Conservation (phyloP, 2,113 vertebrate genomes). For the Gadus chalcogrammus region DNA sequence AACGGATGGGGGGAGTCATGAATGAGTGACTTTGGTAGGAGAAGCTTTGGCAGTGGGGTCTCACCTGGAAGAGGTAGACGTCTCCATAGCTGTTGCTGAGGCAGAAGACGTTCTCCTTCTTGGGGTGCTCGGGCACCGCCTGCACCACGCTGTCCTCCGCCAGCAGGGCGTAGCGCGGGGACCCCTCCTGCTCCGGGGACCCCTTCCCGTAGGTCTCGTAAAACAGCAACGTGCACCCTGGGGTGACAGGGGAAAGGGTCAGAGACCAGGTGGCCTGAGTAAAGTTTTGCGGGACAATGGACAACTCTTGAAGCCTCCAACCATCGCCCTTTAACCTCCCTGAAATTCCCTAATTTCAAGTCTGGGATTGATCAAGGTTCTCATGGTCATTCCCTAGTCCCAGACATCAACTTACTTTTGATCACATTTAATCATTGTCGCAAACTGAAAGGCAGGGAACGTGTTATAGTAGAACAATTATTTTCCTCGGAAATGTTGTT, state of each 20-base stretch:
- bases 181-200: slow-evolving; percentile 78
- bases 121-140: slow-evolving; percentile 93
- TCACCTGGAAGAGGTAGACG: slow-evolving; percentile 95
- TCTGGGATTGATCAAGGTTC: too few species aligned
- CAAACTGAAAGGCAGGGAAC: neutral
- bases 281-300: too few species aligned
- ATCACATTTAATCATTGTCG: neutral
- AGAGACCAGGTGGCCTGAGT: too few species aligned
- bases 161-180: slow-evolving; percentile 85
- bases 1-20: neutral
- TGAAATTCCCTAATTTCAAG: too few species aligned
- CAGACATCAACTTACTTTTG: too few species aligned
- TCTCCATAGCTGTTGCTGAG: slow-evolving; percentile 96
- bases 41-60: neutral
- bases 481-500: neutral
- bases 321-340: too few species aligned
- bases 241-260: slow-evolving; percentile 73
- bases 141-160: slow-evolving; percentile 94
- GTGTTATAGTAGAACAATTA: neutral
- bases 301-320: too few species aligned
- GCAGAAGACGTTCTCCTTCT: slow-evolving; percentile 96
- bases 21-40: neutral
- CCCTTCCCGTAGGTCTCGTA: slow-evolving; percentile 90
- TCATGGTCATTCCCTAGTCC: too few species aligned
- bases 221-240: slow-evolving; percentile 93